Evolutionary conservation across 2,113 vertebrate genomes (phyloP), one percentile per base, ranked within the genome.

Genomic region (Apteryx mantelli): DNA sequence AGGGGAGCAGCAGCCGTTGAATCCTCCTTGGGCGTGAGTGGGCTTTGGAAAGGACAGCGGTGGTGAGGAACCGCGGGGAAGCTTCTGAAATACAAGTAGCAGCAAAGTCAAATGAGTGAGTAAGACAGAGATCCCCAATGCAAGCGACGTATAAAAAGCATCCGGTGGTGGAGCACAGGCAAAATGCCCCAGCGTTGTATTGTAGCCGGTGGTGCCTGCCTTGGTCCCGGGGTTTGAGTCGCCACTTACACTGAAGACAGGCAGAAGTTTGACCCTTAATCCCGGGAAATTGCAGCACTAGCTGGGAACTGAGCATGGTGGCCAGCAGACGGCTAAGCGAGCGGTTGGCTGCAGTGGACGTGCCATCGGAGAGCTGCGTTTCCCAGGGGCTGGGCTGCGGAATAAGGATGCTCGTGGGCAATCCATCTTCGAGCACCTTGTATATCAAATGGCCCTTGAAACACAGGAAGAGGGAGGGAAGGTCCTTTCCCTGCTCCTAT

Each of bases 11-110:
- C 82, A 96, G 63, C 80, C 40, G 53, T 50, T 50, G 79, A 90
- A 19, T 44, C 36, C 40, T 82, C 52, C 52, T 20, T 40, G 38
- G 86, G 88, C 53, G 53, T 56, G 78, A 82, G 78, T 80, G 53
- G 55, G 63, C 86, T 95, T 96, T 74, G 61, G 91, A 83, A 93
- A 94, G 86, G 66, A 63, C 78, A 56, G 15, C 7, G 40, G 17
- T 40, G 32, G 42, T 61, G 46, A 65, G 52, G 56, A 70, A 26
- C 58, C 0, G 1, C 17, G 17, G 7, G 11, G 24, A 70, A 75
- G 32, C 40, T 38, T 53, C 34, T 42, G 64, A 48, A 74, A 36
- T 28, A 20, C 7, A 38, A 53, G 3, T 11, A 36, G 44, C 11
- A 66, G 52, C 9, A 22, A 42, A 66, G 44, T 22, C 34, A 42